phyloP scores from a whole-genome alignment of 2,113 vertebrate genomes.

The Mesocricetus auratus region DNA sequence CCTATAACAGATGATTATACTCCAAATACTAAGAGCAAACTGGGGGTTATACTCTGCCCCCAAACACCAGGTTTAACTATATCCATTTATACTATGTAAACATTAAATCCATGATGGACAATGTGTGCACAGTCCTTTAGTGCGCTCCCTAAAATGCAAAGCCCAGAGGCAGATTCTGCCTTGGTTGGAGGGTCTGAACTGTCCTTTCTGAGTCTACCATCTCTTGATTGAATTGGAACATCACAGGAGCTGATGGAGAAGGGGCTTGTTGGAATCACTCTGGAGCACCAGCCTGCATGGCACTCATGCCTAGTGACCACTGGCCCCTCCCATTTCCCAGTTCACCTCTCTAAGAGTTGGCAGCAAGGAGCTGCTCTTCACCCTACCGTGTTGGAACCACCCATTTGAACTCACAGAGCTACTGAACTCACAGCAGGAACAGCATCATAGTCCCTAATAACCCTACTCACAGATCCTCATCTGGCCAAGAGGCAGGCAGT shows the following conservation, averaged over 20 bases:
- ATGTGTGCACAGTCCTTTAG: not conserved
- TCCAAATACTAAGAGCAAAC: conserved; percentile 13
- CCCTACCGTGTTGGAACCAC: too few relatives aligned
- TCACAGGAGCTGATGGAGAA: not conserved
- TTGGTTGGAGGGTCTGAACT: not conserved
- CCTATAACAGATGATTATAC: not conserved
- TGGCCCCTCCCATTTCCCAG: not conserved
- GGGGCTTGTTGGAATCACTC: not conserved
- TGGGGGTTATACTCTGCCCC: too few relatives aligned
- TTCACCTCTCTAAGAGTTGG: not conserved
- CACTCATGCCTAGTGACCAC: not conserved
- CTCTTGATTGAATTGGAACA: not conserved
- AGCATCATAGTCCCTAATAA: not conserved
- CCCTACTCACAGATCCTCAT: not conserved
- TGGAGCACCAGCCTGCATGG: not conserved
- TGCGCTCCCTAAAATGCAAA: not conserved
- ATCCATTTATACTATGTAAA: not conserved
- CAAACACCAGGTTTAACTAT: not conserved
- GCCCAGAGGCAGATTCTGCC: not conserved
- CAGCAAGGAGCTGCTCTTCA: not conserved
- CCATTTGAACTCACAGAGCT: not conserved
- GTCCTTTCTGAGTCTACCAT: not conserved
- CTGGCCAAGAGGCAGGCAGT: too few relatives aligned
- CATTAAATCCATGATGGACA: not conserved
- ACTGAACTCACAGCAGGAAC: not conserved